Conservation (phyloP, 2,888 invertebrate genomes). For the Gisinianus flammeolus region DNA sequence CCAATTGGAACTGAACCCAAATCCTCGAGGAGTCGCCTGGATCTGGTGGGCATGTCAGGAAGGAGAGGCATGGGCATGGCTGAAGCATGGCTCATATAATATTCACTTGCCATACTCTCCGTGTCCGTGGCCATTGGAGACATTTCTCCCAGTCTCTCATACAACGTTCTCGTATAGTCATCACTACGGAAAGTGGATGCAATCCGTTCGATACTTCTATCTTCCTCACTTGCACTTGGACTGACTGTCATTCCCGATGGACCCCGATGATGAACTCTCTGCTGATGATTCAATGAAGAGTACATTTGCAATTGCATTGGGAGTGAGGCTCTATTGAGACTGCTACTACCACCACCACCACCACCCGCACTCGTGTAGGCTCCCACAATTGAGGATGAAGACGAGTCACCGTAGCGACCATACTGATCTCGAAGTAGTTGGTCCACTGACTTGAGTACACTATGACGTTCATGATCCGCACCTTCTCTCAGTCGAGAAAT, state of each 20-base stretch:
- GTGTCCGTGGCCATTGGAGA: slow-evolving; percentile 63
- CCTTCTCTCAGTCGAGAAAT: slow-evolving; percentile 61
- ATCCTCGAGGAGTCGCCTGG: slow-evolving; percentile 65
- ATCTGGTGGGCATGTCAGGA: slow-evolving; percentile 67
- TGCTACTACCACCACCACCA: no score
- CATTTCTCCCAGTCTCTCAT: slow-evolving; percentile 63
- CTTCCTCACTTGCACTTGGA: slow-evolving; percentile 62
- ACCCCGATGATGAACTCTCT: not conserved
- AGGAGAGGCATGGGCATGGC: slow-evolving; percentile 66
- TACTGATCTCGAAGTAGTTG: slow-evolving; percentile 60
- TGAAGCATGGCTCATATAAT: slow-evolving; percentile 61
- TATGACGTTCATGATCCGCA: slow-evolving; percentile 53
- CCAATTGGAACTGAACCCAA: slow-evolving; percentile 17
- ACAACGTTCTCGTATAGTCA: slow-evolving; percentile 63
- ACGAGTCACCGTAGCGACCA: slow-evolving; percentile 37
- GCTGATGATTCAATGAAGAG: not conserved
- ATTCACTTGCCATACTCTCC: slow-evolving; percentile 61
- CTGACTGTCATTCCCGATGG: slow-evolving; percentile 44
- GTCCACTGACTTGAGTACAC: slow-evolving; percentile 64
- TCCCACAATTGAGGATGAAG: not conserved
- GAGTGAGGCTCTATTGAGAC: no score
- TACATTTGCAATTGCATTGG: no score
- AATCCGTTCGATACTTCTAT: slow-evolving; percentile 64
- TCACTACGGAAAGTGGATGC: slow-evolving; percentile 64
- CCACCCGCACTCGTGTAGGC: no score